Conservation (phyloP, 2,888 invertebrate genomes). For the Drosophila nr. perissopoda region DNA sequence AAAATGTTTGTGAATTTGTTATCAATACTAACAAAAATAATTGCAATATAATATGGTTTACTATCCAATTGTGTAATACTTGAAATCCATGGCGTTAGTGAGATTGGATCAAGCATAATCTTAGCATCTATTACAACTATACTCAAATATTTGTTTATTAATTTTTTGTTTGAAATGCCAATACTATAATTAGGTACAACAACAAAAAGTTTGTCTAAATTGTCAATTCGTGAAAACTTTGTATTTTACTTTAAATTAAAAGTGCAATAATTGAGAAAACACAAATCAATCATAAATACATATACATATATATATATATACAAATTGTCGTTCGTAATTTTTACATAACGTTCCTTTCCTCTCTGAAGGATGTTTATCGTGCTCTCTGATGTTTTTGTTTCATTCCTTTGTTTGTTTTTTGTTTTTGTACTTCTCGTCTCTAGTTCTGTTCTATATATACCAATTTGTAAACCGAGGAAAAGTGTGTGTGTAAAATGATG, state of each 20-base stretch:
- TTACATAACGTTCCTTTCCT: neutral
- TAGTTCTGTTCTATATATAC: neutral
- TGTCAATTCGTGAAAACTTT: constrained; percentile 18
- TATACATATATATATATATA: neutral
- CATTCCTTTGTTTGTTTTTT: neutral
- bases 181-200: constrained; percentile 15
- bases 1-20: constrained; percentile 45
- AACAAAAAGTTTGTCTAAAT: neutral
- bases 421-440: neutral
- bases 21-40: constrained; percentile 32
- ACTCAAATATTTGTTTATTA: neutral
- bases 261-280: neutral
- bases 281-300: neutral
- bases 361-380: neutral
- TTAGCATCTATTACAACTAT: neutral
- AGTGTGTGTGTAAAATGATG: constrained; percentile 1
- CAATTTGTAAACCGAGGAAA: neutral
- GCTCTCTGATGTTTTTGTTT: neutral
- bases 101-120: neutral
- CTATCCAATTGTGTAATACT: constrained; percentile 39
- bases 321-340: neutral
- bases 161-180: constrained; percentile 8
- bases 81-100: constrained; percentile 8
- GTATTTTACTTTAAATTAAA: constrained; percentile 2
- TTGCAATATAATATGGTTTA: constrained; percentile 37